phyloP scores from a whole-genome alignment of 2,888 invertebrate genomes.

The Rhingia campestris region DNA sequence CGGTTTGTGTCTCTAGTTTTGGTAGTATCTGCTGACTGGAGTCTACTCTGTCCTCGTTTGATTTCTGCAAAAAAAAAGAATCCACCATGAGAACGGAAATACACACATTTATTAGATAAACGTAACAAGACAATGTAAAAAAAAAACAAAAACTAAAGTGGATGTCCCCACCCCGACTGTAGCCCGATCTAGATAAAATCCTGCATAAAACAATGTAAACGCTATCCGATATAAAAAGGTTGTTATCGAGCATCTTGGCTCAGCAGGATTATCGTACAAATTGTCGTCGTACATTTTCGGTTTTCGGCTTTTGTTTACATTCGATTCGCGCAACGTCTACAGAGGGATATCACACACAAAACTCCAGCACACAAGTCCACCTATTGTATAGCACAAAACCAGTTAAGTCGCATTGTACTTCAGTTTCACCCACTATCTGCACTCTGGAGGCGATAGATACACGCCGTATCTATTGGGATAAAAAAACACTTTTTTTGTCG shows the following conservation, averaged over 20 bases:
- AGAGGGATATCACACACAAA: slow-evolving; percentile 6
- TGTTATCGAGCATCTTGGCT: slow-evolving; percentile 75
- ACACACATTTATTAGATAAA: slow-evolving; percentile 10
- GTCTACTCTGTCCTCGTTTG: slow-evolving; percentile 74
- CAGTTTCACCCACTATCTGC: slow-evolving; percentile 57
- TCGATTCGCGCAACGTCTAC: slow-evolving; percentile 19
- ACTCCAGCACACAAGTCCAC: background rate
- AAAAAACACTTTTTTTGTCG: slow-evolving; percentile 1
- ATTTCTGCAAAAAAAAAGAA: slow-evolving; percentile 75
- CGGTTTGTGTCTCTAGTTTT: slow-evolving; percentile 75
- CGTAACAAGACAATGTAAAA: slow-evolving; percentile 24
- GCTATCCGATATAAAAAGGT: slow-evolving; percentile 76
- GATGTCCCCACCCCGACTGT: slow-evolving; percentile 46
- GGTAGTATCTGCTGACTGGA: slow-evolving; percentile 64
- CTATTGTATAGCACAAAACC: slow-evolving; percentile 35
- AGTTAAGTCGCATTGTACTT: slow-evolving; percentile 50
- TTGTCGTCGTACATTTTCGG: slow-evolving; percentile 75
- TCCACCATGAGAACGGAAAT: slow-evolving; percentile 33
- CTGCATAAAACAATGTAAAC: slow-evolving; percentile 76
- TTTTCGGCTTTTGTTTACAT: slow-evolving; percentile 44
- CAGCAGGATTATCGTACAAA: slow-evolving; percentile 73
- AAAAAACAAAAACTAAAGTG: slow-evolving; percentile 29
- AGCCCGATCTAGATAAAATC: slow-evolving; percentile 76
- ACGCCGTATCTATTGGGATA: background rate
- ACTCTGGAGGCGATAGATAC: slow-evolving; percentile 5